Evolutionary conservation across 2,797 vertebrate genomes (phyloP).

Genomic region (Sebastes reedi): DNA sequence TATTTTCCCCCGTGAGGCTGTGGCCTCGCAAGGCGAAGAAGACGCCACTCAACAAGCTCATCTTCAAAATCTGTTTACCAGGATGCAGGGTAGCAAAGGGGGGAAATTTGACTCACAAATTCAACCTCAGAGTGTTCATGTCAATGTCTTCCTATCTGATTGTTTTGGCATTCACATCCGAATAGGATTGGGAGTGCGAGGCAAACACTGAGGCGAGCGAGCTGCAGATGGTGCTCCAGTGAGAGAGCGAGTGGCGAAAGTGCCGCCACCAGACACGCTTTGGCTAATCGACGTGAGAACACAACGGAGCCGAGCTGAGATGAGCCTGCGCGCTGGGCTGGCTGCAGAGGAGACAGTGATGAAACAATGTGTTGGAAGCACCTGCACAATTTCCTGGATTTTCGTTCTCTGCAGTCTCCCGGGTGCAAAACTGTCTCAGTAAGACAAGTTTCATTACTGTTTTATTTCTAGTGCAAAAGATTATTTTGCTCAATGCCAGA

Average conservation of each 20-base stretch:
- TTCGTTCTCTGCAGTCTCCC: constrained; percentile 9
- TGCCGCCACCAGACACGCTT: constrained; percentile 41
- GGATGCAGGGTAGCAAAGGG: constrained; percentile 40
- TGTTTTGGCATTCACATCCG: constrained; percentile 74
- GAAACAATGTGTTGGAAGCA: constrained; percentile 58
- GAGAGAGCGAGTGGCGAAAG: constrained; percentile 39
- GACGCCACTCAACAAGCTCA: constrained; percentile 67
- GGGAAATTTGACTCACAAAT: constrained; percentile 76
- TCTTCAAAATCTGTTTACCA: constrained; percentile 75
- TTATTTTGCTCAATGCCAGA: not conserved
- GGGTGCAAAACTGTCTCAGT: not conserved
- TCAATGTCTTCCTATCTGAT: constrained; percentile 71
- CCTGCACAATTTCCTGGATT: constrained; percentile 48
- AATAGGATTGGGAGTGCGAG: constrained; percentile 66
- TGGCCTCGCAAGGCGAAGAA: constrained; percentile 47
- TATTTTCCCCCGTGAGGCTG: constrained; percentile 32
- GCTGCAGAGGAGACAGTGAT: constrained; percentile 35
- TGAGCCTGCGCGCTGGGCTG: constrained; percentile 18
- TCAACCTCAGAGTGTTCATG: constrained; percentile 64
- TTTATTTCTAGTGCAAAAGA: constrained; percentile 24
- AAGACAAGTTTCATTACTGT: constrained; percentile 13
- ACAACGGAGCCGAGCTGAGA: not conserved
- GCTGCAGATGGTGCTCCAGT: constrained; percentile 62
- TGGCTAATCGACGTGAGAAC: constrained; percentile 60
- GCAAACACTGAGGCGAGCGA: constrained; percentile 50